Percentiles rank a stretch among this genome's conserved stretches.
These are phyloP conservation scores for Monodelphis domestica DNA, from an alignment of 2,797 vertebrate species.

Conservation along the genomic window DNA sequence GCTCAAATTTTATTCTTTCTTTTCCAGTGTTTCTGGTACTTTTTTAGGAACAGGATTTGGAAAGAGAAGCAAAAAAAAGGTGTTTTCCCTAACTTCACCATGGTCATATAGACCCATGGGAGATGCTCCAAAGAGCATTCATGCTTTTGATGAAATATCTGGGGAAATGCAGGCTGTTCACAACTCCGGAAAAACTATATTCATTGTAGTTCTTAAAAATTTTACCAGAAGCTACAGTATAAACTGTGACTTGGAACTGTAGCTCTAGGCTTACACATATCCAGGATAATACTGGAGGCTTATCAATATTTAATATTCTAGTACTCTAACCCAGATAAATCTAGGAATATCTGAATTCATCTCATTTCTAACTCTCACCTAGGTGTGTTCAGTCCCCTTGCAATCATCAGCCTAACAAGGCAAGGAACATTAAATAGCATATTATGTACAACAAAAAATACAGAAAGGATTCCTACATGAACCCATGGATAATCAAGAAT, in stretches of 20 bases:
- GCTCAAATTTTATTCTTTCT: background rate
- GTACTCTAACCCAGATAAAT: background rate
- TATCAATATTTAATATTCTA: background rate
- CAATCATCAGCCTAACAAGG: background rate
- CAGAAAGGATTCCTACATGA: background rate
- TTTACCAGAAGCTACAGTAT: background rate
- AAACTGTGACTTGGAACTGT: background rate
- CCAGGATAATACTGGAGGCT: background rate
- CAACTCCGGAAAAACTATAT: background rate
- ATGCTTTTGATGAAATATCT: background rate
- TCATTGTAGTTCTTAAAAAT: background rate
- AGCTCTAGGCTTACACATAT: background rate
- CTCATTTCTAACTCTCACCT: background rate
- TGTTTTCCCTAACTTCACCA: background rate
- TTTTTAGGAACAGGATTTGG: background rate
- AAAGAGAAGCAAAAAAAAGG: too few species aligned
- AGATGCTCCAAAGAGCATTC: background rate
- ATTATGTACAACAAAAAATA: background rate
- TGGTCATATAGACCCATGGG: background rate
- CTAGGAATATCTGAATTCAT: background rate
- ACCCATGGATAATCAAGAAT: background rate
- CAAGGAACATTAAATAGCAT: background rate
- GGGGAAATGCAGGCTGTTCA: background rate
- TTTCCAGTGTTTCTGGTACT: background rate
- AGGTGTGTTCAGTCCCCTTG: background rate